Base-by-base conservation (phyloP, 2,113 vertebrate species). In the Lasiurus cinereus region DNA sequence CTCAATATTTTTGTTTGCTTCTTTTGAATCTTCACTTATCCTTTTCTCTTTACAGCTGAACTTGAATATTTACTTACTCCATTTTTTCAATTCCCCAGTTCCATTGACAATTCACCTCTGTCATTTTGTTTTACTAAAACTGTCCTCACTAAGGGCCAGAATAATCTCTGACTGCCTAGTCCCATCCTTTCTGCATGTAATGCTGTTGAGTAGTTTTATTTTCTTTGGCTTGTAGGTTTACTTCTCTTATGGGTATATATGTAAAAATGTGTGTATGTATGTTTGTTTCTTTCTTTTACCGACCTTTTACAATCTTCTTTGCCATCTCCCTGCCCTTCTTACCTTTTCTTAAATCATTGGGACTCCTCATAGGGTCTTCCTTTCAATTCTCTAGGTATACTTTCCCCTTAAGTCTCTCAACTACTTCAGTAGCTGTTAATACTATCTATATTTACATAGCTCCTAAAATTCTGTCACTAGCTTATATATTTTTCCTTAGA, bases 391-490 rank as follows among this genome's bases (percentile, higher is more conserved):
- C 6, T 54, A 43, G 8, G 12, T 80, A 48, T 80, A 85, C n/a
- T 50, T 48, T 67, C 31, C 62, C n/a, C 14, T 54, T 78, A 52
- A 72, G 9, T 66, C 62, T 87, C 33, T 79, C 13, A 59, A 18
- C 16, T 69, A 80, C 33, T 88, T 78, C 14, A 79, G 10, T 92
- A 78, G 29, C 46, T 88, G 56, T 83, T 67, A 73, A 19, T 73
- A 78, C 66, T 94, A n/a, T 14, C 22, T 66, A 2, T 87, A 64
- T 90, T 86, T 90, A 24, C 22, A 64, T 84, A 43, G 8, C 52
- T 93, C 82, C 33, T 76, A 33, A 84, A 94, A 76, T 62, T 93
- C 33, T 84, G 14, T 77, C 66, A 93, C 29, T 91, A 54, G 48
- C 43, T 73, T 33, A 19, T 56, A 64, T 46, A 67, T 96, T 64